Conservation (phyloP, 1,140 invertebrate genomes). For the Bombus consobrinus region DNA sequence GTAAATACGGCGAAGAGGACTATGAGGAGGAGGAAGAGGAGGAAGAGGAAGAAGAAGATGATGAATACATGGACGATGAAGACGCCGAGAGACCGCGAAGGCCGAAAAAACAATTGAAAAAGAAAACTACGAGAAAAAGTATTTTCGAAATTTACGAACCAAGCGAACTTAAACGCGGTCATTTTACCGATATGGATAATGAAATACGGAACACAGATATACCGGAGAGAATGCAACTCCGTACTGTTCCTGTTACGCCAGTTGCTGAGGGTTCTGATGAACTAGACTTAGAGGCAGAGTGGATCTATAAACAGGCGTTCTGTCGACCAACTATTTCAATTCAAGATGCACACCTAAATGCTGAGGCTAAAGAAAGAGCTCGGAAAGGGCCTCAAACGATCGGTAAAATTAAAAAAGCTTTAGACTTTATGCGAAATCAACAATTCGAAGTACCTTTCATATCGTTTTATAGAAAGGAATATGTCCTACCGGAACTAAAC, state of each 20-base stretch:
- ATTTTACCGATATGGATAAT: conserved; percentile 97
- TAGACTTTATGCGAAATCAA: conserved; percentile 98
- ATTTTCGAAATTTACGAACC: conserved; percentile 99
- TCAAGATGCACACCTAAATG: conserved; percentile 86
- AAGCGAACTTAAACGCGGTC: conserved; percentile 96
- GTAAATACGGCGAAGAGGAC: conserved; percentile 93
- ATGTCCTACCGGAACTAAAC: conserved; percentile 96
- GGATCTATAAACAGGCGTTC: conserved; percentile 98
- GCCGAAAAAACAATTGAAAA: conserved; percentile 89
- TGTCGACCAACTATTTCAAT: conserved; percentile 90
- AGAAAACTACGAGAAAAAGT: conserved; percentile 92
- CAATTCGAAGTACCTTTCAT: conserved; percentile 99
- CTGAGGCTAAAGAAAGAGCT: conserved; percentile 84
- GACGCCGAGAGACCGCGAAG: conserved; percentile 84
- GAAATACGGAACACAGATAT: conserved; percentile 94
- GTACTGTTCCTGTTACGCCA: conserved; percentile 92
- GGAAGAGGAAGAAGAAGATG: conserved; percentile 88
- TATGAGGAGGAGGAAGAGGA: conserved; percentile 92
- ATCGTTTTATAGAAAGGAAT: conserved; percentile 99
- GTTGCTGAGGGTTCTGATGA: conserved; percentile 93
- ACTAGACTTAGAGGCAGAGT: conserved; percentile 96
- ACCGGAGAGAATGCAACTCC: conserved; percentile 95
- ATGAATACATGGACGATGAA: conserved; percentile 89
- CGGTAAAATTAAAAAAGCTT: conserved; percentile 95
- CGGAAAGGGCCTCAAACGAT: conserved; percentile 87